Base-by-base conservation (phyloP, 2,113 vertebrate species). In the Lichenostomus cassidix region DNA sequence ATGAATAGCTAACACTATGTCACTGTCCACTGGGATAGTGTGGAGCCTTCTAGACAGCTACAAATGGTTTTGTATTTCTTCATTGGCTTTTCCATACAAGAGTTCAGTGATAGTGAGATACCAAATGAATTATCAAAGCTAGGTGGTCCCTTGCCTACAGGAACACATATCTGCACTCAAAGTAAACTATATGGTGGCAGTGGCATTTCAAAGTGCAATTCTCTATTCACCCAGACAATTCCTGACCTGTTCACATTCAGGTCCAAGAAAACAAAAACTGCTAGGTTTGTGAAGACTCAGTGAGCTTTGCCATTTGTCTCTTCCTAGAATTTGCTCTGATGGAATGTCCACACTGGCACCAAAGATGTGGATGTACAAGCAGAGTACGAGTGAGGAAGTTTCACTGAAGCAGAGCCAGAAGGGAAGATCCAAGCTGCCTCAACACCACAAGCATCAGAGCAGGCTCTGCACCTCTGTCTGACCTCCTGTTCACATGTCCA, bases 341-440 rank as follows among this genome's bases (percentile, higher is more conserved):
- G 13, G 39, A 62, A 55, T 2, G 3, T 21, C 44, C 41, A 5
- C 6, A 13, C 18, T 25, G 24, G 16, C 53, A 35, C 24, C 24
- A 68, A 14, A 59, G 65, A 5, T 1, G 1, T 0, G 11, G n/a
- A 42, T 15, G 27, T 1, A 2, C 31, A 78, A 29, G 35, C 0
- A 8, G 17, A 42, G 50, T 5, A 22, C 0, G 0, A 4, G 18
- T 5, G 28, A 82, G 28, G 42, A 27, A 58, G 44, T 41, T 84
- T 29, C 44, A 35, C 18, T 29, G 23, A 87, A 87, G 31, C 39
- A 53, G 82, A 74, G 16, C 6, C 19, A 53, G 13, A 17, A 56
- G 27, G 3, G 6, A 90, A 55, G 4, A 8, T 19, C 12, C 41
- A 52, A 70, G 33, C 4, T 1, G 1, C 28, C 55, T n/a, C 19